Base-by-base conservation (phyloP, 2,113 vertebrate genomes). In the Anhinga anhinga region DNA sequence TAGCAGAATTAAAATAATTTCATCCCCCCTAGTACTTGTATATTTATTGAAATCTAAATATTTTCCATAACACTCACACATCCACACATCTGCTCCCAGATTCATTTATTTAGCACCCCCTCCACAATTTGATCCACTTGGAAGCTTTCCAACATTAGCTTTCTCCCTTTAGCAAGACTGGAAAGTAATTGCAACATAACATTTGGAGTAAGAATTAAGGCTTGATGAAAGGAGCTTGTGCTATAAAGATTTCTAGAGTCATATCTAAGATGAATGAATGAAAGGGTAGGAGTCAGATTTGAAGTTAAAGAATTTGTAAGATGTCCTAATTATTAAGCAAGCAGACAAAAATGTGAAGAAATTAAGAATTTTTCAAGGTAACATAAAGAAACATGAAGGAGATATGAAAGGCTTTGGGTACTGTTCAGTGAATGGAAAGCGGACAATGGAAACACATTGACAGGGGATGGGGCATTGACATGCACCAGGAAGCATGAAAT, bases 51-150 rank as follows among this genome's bases (percentile, higher is more conserved):
- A 85, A 82, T 80, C 15, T 71, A 91, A 89, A 85, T 88, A 91
- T 93, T 85, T 93, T 82, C 62, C 15, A 47, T 44, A 87, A 56
- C 34, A 77, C 29, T 66, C 49, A 49, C 38, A 79, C 7, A 66
- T 38, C n/a, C 26, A 59, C 34, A 87, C 66, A 88, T 88, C 92
- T 96, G 82, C n/a, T 96, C 42, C 32, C 11, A n/a, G 65, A 52
- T 56, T 95, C 77, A 91, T 63, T 94, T 92, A 27, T 78, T 95
- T 93, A 91, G 9, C 56, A 92, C 59, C 45, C n/a, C 77, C 59
- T 94, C 53, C 42, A 27, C 19, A 62, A 45, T 88, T 82, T 92
- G 71, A 94, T 95, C 79, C 59, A 74, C 59, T 90, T 94, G 79
- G 71, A 91, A 81, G 20, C 3, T 88, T 79, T 93, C 82, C 85